phyloP scores from a whole-genome alignment of 1,140 invertebrate genomes.

The Hormaphis cornu region DNA sequence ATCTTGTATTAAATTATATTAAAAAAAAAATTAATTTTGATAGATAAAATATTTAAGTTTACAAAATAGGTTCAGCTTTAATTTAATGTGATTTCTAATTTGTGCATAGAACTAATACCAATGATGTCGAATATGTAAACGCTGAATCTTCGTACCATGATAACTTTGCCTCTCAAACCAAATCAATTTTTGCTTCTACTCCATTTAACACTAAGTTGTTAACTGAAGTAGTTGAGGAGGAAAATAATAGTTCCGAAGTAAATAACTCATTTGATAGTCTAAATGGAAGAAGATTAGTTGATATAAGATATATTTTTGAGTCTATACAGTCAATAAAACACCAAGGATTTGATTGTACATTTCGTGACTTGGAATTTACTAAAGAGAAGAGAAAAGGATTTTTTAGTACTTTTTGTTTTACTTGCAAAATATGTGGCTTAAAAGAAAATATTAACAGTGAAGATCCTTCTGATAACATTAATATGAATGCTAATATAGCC shows the following conservation, averaged over 20 bases:
- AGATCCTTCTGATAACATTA: neutral
- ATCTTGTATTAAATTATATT: too few relatives aligned
- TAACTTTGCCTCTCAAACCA: too few relatives aligned
- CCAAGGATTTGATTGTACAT: neutral
- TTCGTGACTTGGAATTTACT: neutral
- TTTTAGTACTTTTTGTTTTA: neutral
- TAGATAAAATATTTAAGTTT: too few relatives aligned
- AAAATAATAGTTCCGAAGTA: neutral
- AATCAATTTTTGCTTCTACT: too few relatives aligned
- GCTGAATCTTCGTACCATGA: too few relatives aligned
- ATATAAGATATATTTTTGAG: neutral
- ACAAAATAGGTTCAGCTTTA: too few relatives aligned
- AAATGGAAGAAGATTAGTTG: neutral
- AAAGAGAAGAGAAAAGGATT: neutral
- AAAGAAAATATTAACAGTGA: neutral
- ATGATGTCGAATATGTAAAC: too few relatives aligned
- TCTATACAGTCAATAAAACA: neutral
- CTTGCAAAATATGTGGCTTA: neutral
- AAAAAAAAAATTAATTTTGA: too few relatives aligned
- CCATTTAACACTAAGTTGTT: too few relatives aligned
- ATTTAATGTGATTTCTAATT: too few relatives aligned
- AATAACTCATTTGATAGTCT: neutral
- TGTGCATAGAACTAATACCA: too few relatives aligned
- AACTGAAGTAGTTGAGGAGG: too few relatives aligned
- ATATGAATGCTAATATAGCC: neutral